Evolutionary conservation across 2,797 vertebrate genomes (phyloP), one percentile per base, ranked within the genome.

Genomic region (Phoebastria nigripes): DNA sequence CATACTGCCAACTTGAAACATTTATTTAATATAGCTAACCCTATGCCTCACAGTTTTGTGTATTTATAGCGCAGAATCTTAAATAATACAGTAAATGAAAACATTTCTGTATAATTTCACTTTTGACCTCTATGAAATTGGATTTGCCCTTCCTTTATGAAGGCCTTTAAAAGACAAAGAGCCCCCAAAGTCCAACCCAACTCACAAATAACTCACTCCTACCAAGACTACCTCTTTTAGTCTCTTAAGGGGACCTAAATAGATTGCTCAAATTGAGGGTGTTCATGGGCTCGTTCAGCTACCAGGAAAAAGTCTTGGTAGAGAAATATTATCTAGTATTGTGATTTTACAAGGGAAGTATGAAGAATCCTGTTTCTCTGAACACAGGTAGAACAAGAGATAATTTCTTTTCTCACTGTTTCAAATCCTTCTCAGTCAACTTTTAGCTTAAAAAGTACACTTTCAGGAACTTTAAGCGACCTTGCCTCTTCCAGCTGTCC

Each of bases 221-320:
- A 39, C 25, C 29, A 15, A n/a, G n/a, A 12, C 15, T 3, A 9
- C 37, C 44, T 28, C 46, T 39, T 65, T 33, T 6, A 21, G 51
- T 61, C 58, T 25, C 11, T 9, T 16, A 24, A 18, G 44, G 20
- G 44, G n/a, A 37, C 11, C 15, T 10, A 35, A 44, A 15, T 2
- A 37, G 37, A 13, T 11, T 9, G 19, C 86, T 29, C 24, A n/a
- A 25, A 14, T 2, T 8, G 31, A 15, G 37, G 35, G 26, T 12
- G 9, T 15, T 19, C 1, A 0, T 9, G 29, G 59, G 46, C 59
- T 52, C 1, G 3, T 25, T 59, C 52, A 33, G 44, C 52, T 28
- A 22, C 7, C 52, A 12, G n/a, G n/a, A 52, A 28, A 44, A 44
- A 9, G 28, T 22, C 15, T 9, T 25, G 10, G 52, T 33, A 44